Evolutionary conservation across 2,888 invertebrate genomes (phyloP).

Genomic region (Euphydryas editha): DNA sequence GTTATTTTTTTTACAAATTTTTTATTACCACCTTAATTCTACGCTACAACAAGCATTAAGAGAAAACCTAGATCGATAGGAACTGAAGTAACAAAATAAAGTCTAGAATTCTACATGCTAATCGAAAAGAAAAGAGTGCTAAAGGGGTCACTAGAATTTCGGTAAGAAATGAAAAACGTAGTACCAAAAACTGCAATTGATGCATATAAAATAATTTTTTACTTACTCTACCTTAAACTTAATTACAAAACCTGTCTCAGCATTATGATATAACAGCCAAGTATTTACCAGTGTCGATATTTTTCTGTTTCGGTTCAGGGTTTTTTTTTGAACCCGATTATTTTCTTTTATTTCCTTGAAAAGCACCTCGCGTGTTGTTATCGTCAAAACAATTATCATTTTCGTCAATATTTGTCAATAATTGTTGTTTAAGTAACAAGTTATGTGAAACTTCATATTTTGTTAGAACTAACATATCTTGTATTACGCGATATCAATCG

Average conservation of each 20-base stretch:
- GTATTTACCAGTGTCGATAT: constrained; percentile 26
- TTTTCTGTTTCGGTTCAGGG: constrained; percentile 12
- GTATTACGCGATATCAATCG: neutral
- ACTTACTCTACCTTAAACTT: constrained; percentile 70
- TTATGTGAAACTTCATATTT: neutral
- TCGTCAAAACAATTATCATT: neutral
- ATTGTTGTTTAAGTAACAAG: too few relatives aligned
- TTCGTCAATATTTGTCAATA: constrained; percentile 15
- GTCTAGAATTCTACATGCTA: constrained; percentile 53
- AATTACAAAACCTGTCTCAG: constrained; percentile 69
- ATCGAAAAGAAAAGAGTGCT: constrained; percentile 46
- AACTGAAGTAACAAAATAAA: constrained; percentile 68
- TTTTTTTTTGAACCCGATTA: constrained; percentile 20
- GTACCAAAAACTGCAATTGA: constrained; percentile 44
- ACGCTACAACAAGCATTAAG: constrained; percentile 72
- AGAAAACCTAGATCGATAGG: constrained; percentile 80
- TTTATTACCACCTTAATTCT: constrained; percentile 55
- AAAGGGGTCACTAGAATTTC: constrained; percentile 56
- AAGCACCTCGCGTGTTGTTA: constrained; percentile 34
- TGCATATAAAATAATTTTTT: constrained; percentile 57
- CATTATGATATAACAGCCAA: constrained; percentile 63
- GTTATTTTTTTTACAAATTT: constrained; percentile 60
- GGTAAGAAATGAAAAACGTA: constrained; percentile 46
- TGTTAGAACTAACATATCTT: neutral
- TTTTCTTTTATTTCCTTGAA: neutral